phyloP scores from a whole-genome alignment of 2,113 vertebrate genomes.

The Nothobranchius kuhntae region DNA sequence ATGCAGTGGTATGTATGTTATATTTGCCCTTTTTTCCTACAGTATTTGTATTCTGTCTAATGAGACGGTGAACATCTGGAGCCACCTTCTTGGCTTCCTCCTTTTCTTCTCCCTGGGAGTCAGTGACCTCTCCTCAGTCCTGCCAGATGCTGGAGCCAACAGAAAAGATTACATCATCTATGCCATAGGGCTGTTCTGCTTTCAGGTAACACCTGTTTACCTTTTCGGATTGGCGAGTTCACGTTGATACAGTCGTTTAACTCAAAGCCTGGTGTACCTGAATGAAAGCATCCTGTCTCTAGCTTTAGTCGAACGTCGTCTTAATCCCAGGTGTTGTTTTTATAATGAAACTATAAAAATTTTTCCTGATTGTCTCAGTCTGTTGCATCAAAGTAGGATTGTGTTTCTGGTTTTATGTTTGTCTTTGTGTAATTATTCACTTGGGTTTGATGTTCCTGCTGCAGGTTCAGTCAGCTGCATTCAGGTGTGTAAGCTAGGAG shows the following conservation, averaged over 20 bases:
- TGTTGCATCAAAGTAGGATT: not conserved
- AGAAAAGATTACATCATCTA: constrained; percentile 97
- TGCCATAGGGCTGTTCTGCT: constrained; percentile 94
- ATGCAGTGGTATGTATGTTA: not conserved
- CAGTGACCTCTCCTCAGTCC: constrained; percentile 87
- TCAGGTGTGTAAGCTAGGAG: constrained; percentile 41
- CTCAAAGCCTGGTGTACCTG: no score
- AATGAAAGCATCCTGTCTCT: no score
- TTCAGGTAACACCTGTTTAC: constrained; percentile 83
- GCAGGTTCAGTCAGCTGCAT: constrained; percentile 32
- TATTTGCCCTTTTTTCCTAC: constrained; percentile 17
- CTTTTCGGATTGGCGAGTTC: no score
- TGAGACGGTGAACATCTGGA: constrained; percentile 98
- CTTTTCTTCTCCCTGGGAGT: constrained; percentile 92
- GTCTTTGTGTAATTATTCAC: not conserved
- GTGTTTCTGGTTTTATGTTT: not conserved
- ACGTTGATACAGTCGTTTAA: no score
- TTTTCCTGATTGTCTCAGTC: no score
- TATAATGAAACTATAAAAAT: no score
- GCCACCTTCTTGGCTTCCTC: constrained; percentile 93
- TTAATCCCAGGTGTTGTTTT: no score
- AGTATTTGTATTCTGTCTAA: constrained; percentile 97
- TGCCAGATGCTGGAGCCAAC: constrained; percentile 88
- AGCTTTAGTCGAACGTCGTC: no score
- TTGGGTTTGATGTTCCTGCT: constrained; percentile 31